These are phyloP conservation scores for Crambe crambe DNA, from an alignment of 37 sponge, comb jelly and placozoan species.

Conservation along the genomic window DNA sequence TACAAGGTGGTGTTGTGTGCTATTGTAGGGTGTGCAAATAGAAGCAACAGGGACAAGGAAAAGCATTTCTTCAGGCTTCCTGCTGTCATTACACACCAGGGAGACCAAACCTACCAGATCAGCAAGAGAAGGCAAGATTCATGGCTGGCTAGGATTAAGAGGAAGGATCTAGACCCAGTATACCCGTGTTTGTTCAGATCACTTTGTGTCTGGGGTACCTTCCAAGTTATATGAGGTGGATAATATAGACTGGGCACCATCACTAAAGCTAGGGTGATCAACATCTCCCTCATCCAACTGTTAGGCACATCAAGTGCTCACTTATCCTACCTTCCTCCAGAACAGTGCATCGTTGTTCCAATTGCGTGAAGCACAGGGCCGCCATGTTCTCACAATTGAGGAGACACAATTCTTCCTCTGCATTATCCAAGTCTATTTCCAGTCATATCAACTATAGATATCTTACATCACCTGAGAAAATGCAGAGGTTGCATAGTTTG, in stretches of 20 bases:
- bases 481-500: too few species aligned
- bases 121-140: constrained; percentile 4
- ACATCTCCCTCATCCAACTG: too few species aligned
- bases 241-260: constrained; percentile 19
- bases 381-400: too few species aligned
- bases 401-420: too few species aligned
- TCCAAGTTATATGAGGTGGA: not conserved
- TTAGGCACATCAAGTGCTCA: too few species aligned
- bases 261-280: not conserved
- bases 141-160: constrained; percentile 9
- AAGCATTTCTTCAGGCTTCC: constrained; percentile 17
- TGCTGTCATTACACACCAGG: constrained; percentile 14
- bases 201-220: constrained; percentile 8
- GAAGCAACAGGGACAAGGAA: not conserved
- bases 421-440: too few species aligned
- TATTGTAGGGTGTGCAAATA: constrained; percentile 13
- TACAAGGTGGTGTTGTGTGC: not conserved
- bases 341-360: too few species aligned
- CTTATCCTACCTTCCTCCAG: too few species aligned
- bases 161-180: not conserved
- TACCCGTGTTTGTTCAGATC: constrained; percentile 19
- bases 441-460: too few species aligned
- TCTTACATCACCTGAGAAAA: too few species aligned
- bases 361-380: too few species aligned
- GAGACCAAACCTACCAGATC: not conserved